Evolutionary conservation across 1,140 invertebrate genomes (phyloP).

Genomic region (Drosophila yakuba): DNA sequence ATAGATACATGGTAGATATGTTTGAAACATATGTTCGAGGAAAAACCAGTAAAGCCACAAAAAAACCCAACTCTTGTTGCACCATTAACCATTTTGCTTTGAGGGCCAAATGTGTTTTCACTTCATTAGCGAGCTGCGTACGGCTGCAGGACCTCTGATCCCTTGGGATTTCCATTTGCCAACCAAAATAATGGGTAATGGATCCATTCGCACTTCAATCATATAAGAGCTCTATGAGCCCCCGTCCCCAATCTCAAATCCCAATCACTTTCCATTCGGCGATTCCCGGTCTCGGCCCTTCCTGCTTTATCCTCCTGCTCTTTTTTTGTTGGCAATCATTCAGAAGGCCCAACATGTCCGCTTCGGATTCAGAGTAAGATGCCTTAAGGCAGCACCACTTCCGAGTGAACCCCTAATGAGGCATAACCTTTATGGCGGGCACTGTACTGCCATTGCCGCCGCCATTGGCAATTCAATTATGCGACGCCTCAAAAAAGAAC

Average conservation of each 20-base stretch:
- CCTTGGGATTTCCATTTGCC: constrained; percentile 4
- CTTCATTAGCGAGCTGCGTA: constrained; percentile 32
- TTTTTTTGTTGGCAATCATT: constrained; percentile 26
- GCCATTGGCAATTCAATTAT: constrained; percentile 46
- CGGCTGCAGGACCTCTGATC: constrained; percentile 1
- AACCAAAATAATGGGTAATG: background rate
- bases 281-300: background rate
- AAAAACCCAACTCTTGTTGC: too few species aligned
- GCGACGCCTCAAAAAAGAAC: constrained; percentile 27
- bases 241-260: background rate
- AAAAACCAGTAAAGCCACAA: too few species aligned
- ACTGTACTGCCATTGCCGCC: constrained; percentile 15
- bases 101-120: constrained; percentile 22
- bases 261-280: constrained; percentile 20
- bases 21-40: too few species aligned
- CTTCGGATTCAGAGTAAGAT: background rate
- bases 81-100: constrained; percentile 5
- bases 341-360: constrained; percentile 12
- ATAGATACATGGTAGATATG: too few species aligned
- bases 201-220: constrained; percentile 40
- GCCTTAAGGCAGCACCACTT: constrained; percentile 4
- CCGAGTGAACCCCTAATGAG: constrained; percentile 20
- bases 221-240: background rate
- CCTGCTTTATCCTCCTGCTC: too few species aligned
- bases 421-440: constrained; percentile 41